phyloP scores from a whole-genome alignment of 2,113 vertebrate species.

The Camarhynchus parvulus region DNA sequence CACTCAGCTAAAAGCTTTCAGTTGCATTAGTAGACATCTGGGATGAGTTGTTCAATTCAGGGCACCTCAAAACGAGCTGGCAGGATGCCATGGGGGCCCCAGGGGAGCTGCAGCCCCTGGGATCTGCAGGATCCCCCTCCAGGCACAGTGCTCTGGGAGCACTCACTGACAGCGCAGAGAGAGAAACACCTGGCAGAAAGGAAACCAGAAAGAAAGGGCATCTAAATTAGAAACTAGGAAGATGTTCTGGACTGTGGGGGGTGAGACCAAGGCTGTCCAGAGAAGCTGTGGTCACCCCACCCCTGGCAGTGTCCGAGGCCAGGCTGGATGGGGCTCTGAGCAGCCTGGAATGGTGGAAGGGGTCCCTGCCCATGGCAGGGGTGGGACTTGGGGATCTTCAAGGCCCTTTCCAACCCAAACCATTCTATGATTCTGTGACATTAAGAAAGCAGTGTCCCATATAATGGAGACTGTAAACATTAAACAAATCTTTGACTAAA shows the following conservation, averaged over 20 bases:
- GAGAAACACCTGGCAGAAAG: background rate
- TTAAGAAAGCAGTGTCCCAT: background rate
- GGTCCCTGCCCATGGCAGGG: background rate
- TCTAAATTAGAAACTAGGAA: background rate
- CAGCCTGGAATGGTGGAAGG: background rate
- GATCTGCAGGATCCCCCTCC: too few species aligned
- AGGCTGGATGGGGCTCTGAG: background rate
- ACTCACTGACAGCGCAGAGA: background rate
- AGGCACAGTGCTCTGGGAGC: background rate
- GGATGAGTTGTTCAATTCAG: background rate
- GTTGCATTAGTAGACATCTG: background rate
- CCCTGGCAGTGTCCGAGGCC: background rate
- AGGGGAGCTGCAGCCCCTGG: rapidly evolving
- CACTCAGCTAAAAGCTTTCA: background rate
- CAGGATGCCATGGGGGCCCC: rapidly evolving
- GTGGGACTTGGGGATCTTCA: background rate
- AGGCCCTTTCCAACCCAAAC: background rate
- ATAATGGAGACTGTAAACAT: background rate
- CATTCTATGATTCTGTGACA: background rate
- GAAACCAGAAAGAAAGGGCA: background rate
- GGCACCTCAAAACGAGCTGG: background rate
- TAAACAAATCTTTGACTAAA: background rate
- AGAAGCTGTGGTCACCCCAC: background rate
- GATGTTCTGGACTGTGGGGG: background rate
- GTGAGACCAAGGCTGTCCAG: background rate